Evolutionary conservation across 2,888 invertebrate species (phyloP), one percentile per base, ranked within the genome.

Genomic region (Pammene aurita): DNA sequence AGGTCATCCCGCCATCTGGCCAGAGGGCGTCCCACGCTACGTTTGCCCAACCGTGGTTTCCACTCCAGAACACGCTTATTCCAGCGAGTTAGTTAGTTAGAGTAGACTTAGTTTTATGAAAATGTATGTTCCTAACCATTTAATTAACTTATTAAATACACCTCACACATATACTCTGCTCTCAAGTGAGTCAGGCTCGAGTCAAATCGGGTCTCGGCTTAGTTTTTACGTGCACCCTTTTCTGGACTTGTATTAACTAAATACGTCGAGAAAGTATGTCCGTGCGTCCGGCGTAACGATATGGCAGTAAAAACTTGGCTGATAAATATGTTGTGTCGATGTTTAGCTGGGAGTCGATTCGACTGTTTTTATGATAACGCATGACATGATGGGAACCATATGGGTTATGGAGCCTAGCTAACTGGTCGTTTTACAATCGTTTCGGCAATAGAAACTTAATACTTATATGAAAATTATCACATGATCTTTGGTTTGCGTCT

Each of bases 221-320:
- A 57, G 69, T 72, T 72, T 72, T 72, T 67, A 57, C 62, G 71
- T 66, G 52, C 48, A 67, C 50, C 76, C 76, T 72, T 77, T 73
- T 75, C 72, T 71, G 75, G 73, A 76, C 67, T 71, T 70, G 75
- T 72, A 73, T 72, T 69, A 61, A 71, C 73, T 73, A 70, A 26
- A 76, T 73, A 72, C 56, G 72, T 73, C 66, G 67, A 67, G 69
- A 75, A 77, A 77, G 77, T 74, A 71, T 71, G 63, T 46, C 48
- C 11, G 48, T 34, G 13, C 52, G 50, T 18, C 50, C 61, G 41
- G 46, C 41, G 41, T 55, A 42, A 13, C 26, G 48, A 57, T 50
- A 44, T 42, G 50, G 38, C 26, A 10, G 50, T 38, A 56, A 66
- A 66, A 16, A 35, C 46, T 48, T 46, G 54, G 11, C 13, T 34